Base-by-base conservation (phyloP, 2,797 vertebrate species). In the Nyctalus aviator region DNA sequence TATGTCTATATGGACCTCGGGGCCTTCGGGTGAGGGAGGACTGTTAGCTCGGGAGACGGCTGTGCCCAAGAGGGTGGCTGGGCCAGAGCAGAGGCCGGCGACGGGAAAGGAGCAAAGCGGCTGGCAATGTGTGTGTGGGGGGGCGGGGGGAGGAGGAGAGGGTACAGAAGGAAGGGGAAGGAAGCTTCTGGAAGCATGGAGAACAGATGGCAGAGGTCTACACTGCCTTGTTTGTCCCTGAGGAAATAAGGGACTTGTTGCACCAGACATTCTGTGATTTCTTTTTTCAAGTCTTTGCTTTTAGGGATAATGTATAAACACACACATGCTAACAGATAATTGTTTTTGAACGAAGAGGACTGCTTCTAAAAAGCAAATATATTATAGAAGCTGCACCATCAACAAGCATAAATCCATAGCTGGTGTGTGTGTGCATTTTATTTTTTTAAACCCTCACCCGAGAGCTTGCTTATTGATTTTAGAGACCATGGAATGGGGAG, bases 1-100 rank as follows among this genome's bases (percentile, higher is more conserved):
- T 44, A 32, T 11, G 0, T 4, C 27, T 8, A 3, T 0, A 0
- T 2, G 17, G n/a, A 10, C 32, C 23, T 44, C 73, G 21, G 79
- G 69, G 32, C 20, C 35, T 30, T 3, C 44, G 44, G 68, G 21
- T 2, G 1, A 8, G 10, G 4, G 50, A 82, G 2, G 14, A 8
- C 55, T 6, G 12, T 71, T 72, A n/a, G 55, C n/a, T 68, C 21
- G 14, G 4, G 41, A 6, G 25, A 25, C 35, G 23, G 32, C 44
- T 2, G 50, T 14, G 7, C 23, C 57, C 12, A 30, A 59, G n/a
- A 21, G 21, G 35, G 8, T 7, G 55, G 35, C 35, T 7, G 57
- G 37, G 2, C 17, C 48, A 57, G n/a, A 17, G 23, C 23, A 25
- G 53, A 44, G 30, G 10, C 59, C 3, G 55, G 57, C 3, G 55